Evolutionary conservation across 2,888 invertebrate species (phyloP), one percentile per base, ranked within the genome.

Genomic region (Scaptomyza reducta): DNA sequence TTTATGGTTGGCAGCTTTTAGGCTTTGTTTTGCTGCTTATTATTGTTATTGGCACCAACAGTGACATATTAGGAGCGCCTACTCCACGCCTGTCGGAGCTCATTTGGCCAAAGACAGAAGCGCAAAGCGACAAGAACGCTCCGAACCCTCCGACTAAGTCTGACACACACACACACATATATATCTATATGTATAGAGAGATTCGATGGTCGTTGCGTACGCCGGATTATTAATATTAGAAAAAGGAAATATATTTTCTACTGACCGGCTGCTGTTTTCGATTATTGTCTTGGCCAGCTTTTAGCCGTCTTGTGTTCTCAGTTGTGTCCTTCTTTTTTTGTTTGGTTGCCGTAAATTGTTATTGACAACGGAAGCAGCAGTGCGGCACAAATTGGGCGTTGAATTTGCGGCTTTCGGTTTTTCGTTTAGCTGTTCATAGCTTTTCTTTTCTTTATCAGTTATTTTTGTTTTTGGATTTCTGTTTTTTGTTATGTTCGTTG

Each of bases 11-110:
- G 66, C 83, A 84, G 87, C 85, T 87, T 84, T 82, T 83, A 82
- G 83, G 85, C 83, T 85, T 82, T 84, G 86, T 87, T 84, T 84
- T 82, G 86, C 87, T 81, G 87, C 84, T 82, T 84, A 84, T 88
- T 87, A 88, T 87, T 87, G 86, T 87, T 87, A 88, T 87, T 88
- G 87, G 80, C 87, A 87, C 88, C 86, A 87, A 87, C 84, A 88
- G 86, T 87, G 85, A 88, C 88, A 87, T 82, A 87, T 87, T 88
- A 75, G 75, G 70, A 73, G 75, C 70, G 55, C 65, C 70, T 71
- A 56, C 72, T 62, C 64, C 66, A 45, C 59, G 74, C 58, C 71
- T 83, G 82, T 80, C 82, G 66, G 29, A 79, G 74, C 87, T 83
- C 79, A 84, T 84, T 83, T 83, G 60, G 47, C 31, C 50, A 29